A percentile compares a stretch with the other conserved stretches of the same genome.
These are phyloP conservation scores for Pammene aurita DNA, from an alignment of 2,888 invertebrate genomes.

Conservation along the genomic window DNA sequence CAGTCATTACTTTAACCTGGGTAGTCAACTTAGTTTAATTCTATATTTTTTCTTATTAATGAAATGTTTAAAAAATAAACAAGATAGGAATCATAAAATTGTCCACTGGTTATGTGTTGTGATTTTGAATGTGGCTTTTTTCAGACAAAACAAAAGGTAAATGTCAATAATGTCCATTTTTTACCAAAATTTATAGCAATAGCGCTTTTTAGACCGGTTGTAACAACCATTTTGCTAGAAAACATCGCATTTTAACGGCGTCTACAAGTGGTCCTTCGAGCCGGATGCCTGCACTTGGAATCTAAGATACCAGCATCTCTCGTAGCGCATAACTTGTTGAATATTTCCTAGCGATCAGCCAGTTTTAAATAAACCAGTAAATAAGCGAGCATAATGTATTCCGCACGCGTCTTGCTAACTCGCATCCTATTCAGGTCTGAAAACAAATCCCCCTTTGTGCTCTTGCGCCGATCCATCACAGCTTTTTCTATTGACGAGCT, in stretches of 20 bases:
- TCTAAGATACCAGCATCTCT: neutral
- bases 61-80: neutral
- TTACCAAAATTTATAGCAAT: neutral
- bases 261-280: conserved; percentile 5
- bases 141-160: no score
- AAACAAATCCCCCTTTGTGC: conserved; percentile 78
- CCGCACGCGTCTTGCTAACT: conserved; percentile 73
- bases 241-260: neutral
- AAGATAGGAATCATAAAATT: no score
- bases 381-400: conserved; percentile 67
- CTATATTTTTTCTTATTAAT: conserved; percentile 11
- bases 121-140: no score
- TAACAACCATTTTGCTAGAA: neutral
- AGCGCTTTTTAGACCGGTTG: neutral
- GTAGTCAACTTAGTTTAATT: conserved; percentile 12
- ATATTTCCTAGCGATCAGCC: conserved; percentile 44
- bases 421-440: conserved; percentile 75
- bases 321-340: conserved; percentile 49
- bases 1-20: conserved; percentile 47
- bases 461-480: conserved; percentile 71
- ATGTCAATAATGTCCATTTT: neutral
- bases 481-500: conserved; percentile 78
- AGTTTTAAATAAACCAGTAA: conserved; percentile 51
- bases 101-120: no score
- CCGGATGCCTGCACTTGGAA: neutral